A percentile compares a stretch with the other conserved stretches of the same genome.
These are phyloP conservation scores for Penaeus indicus DNA, from an alignment of 1,140 invertebrate species.

Conservation along the genomic window DNA sequence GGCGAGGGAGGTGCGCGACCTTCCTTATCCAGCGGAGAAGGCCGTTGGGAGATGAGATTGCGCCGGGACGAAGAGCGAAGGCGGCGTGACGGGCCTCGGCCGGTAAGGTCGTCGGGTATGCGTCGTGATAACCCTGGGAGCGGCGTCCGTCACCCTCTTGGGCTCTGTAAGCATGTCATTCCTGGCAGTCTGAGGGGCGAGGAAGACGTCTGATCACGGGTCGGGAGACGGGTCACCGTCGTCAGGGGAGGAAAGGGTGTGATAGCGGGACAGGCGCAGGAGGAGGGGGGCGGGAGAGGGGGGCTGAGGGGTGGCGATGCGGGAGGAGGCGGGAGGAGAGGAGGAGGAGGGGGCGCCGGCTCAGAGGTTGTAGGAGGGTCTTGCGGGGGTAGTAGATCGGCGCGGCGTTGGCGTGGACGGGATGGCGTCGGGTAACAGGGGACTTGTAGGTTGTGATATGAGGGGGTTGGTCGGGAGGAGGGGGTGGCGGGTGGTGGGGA, in stretches of 20 bases:
- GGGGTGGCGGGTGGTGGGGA: background rate
- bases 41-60: background rate
- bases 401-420: background rate
- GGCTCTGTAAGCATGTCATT: slow-evolving; percentile 42
- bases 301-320: background rate
- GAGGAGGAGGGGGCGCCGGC: background rate
- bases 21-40: background rate
- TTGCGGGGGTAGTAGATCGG: slow-evolving; percentile 21
- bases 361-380: background rate
- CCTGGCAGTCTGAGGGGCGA: slow-evolving; percentile 39
- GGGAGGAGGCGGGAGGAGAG: background rate
- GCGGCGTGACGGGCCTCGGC: background rate
- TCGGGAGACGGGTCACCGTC: background rate
- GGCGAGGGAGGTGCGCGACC: background rate
- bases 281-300: background rate
- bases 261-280: background rate
- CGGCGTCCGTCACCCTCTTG: background rate
- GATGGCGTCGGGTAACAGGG: background rate
- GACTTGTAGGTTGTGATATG: slow-evolving; percentile 42
- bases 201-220: background rate
- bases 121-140: too few relatives aligned
- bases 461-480: background rate
- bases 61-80: background rate
- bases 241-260: background rate
- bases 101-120: background rate